Evolutionary conservation across 2,797 vertebrate genomes (phyloP).

Genomic region (Sardinella longiceps): DNA sequence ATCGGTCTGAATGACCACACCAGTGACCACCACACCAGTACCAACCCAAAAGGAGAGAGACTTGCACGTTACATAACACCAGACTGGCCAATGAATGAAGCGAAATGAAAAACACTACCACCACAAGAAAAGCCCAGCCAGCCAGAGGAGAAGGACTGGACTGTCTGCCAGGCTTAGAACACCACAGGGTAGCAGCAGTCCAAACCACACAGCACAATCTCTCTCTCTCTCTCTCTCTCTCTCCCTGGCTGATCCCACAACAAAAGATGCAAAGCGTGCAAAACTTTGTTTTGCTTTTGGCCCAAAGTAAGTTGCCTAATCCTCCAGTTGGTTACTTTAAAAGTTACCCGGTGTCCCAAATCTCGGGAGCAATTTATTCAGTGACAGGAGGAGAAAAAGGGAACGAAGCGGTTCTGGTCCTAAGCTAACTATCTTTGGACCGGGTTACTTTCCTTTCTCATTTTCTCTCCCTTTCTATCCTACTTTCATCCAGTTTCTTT

Average conservation of each 20-base stretch:
- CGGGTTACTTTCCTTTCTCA: not conserved
- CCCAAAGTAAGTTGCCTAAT: not conserved
- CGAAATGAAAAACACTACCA: not conserved
- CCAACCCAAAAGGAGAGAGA: slow-evolving; percentile 33
- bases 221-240: slow-evolving; percentile 44
- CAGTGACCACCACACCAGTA: slow-evolving; percentile 39
- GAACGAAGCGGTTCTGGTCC: not conserved
- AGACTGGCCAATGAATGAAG: slow-evolving; percentile 36
- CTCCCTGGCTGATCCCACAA: slow-evolving; percentile 40
- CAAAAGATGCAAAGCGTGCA: slow-evolving; percentile 26
- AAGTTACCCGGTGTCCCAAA: slow-evolving; percentile 1
- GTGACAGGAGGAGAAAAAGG: not conserved
- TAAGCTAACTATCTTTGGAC: not conserved
- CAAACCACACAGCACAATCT: slow-evolving; percentile 51
- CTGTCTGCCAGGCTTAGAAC: not conserved
- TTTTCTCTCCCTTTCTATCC: slow-evolving; percentile 32
- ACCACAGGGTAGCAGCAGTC: slow-evolving; percentile 34
- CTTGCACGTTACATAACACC: slow-evolving; percentile 35
- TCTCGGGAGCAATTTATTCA: slow-evolving; percentile 11
- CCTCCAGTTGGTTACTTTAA: not conserved
- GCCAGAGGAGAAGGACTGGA: not conserved
- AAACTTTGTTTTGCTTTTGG: not conserved
- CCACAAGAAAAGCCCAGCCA: not conserved
- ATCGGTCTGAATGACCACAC: slow-evolving; percentile 83
- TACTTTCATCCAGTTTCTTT: not conserved